Conservation (phyloP, 1,140 invertebrate species). For the Sipha flava region DNA sequence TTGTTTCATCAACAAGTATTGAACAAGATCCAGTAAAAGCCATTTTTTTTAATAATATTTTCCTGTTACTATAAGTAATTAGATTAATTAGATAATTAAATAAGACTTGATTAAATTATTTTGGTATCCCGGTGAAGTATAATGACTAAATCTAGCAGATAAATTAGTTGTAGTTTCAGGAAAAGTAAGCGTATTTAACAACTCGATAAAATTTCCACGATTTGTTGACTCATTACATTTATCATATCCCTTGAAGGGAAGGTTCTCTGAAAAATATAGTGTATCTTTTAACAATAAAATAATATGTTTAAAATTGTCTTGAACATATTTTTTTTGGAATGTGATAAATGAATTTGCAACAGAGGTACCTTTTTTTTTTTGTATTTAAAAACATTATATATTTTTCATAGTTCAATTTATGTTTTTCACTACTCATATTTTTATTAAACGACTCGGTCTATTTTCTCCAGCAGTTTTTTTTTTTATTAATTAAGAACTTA, state of each 20-base stretch:
- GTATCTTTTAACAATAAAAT: neutral
- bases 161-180: neutral
- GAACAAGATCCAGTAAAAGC: neutral
- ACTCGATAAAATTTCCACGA: slow-evolving; percentile 2
- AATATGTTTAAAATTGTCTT: neutral
- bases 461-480: neutral
- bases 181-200: neutral
- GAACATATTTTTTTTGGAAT: neutral
- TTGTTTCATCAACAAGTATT: neutral
- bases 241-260: neutral
- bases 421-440: neutral
- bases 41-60: neutral
- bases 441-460: neutral
- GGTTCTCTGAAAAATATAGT: neutral
- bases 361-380: neutral
- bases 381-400: neutral
- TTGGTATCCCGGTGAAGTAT: neutral
- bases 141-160: neutral
- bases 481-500: too few species aligned
- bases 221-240: neutral
- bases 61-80: neutral
- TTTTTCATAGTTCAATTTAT: neutral
- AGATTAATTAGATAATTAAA: too few species aligned
- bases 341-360: neutral
- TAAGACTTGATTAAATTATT: neutral